Evolutionary conservation across 2,888 invertebrate species (phyloP), one percentile per base, ranked within the genome.

Genomic region (Nomada flava): DNA sequence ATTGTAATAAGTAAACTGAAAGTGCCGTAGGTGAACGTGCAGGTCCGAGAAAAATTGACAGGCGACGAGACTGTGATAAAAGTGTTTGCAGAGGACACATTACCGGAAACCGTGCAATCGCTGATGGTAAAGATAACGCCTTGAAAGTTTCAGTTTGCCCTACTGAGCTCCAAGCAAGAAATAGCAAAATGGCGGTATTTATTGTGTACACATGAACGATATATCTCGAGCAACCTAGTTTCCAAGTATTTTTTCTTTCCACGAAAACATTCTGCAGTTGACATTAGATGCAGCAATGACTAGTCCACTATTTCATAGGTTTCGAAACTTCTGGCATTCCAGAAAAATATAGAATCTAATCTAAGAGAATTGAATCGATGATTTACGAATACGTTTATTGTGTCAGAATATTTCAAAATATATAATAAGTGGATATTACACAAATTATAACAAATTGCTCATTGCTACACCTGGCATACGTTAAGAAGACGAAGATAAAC

Each of bases 81-180:
- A 18, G 11, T 64, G 73, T 77, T 83, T 83, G 70, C n/a, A 18
- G 67, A 83, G 83, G 83, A 77, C 73, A 73, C 77, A 67, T 82
- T 82, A 77, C 65, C 53, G 64, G 69, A 59, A 55, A 71, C 60
- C 62, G 23, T 47, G 53, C 29, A 83, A 77, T 77, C 26, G 82
- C 59, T 36, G 77, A 83, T 83, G 70, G 62, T 13, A n/a, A 83
- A 83, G 82, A 83, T 77, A 82, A 65, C 55, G 11, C 23, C 52
- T 52, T 20, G 18, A 53, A 65, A 23, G 7, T 70, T 62, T 52
- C 7, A 4, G 23, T 71, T 52, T 63, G 26, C 52, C 3, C 18
- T 55, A 44, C 59, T 55, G 67, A 53, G 55, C 62, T 29, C 67
- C 67, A 80, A 79, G 79, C 47, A 47, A 26, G 18, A 29, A 42